Evolutionary conservation across 2,888 invertebrate species (phyloP).

Genomic region (Lasiommata megera): DNA sequence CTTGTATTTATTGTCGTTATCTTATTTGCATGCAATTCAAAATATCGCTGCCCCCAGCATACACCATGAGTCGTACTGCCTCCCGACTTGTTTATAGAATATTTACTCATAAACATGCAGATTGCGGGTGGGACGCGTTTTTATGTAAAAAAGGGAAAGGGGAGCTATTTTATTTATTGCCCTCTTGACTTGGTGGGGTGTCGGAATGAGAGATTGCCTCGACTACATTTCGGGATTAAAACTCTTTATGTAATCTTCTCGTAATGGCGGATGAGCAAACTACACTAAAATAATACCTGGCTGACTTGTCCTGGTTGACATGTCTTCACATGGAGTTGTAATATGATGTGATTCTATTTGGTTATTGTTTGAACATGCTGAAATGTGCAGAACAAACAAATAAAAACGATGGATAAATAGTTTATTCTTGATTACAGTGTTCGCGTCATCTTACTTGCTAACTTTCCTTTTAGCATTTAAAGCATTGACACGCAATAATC

Average conservation of each 20-base stretch:
- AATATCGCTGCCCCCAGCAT: constrained; percentile 65
- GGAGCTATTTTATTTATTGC: constrained; percentile 78
- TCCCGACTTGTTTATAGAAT: constrained; percentile 77
- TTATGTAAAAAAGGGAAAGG: constrained; percentile 76
- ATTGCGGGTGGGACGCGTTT: constrained; percentile 79
- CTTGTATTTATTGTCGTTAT: constrained; percentile 72
- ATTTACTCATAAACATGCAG: constrained; percentile 81
- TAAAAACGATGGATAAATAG: no score
- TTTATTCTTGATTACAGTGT: no score
- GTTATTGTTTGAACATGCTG: no score
- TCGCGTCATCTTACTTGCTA: no score
- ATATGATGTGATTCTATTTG: no score
- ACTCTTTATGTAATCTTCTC: neutral
- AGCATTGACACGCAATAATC: no score
- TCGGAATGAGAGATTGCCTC: constrained; percentile 61
- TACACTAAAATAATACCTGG: neutral
- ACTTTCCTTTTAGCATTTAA: no score
- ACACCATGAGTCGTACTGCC: constrained; percentile 50
- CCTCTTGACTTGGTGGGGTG: constrained; percentile 69
- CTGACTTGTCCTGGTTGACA: no score
- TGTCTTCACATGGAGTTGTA: no score
- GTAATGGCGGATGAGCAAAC: neutral
- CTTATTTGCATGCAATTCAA: constrained; percentile 79
- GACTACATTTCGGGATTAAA: constrained; percentile 46
- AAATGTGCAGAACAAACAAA: no score